Evolutionary conservation across 2,888 invertebrate species (phyloP), one percentile per base, ranked within the genome.

Genomic region (Pediacus dermestoides): DNA sequence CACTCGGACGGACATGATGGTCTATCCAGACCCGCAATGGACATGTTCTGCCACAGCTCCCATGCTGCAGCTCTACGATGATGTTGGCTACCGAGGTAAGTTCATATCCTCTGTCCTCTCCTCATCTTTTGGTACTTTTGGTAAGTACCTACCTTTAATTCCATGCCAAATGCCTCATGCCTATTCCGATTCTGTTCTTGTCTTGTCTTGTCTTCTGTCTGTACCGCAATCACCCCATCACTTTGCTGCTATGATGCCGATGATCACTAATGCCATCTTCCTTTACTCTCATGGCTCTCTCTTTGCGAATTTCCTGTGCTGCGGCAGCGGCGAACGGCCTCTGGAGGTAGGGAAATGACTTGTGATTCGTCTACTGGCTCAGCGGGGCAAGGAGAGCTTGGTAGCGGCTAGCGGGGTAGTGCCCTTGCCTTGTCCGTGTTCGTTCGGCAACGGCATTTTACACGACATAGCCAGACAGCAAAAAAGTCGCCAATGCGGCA

Each of bases 41-140:
- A 72, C 61, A 37, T 67, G 67, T 50, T 62, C 67, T 35, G 61
- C 66, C 31, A 75, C 77, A 66, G 71, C 74, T 60, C 74, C 77
- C 56, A 76, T 78, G 72, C 74, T 78, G 60, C 77, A 78, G 66
- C 75, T 78, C 68, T 79, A 78, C 73, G 78, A 78, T 66, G 78
- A 78, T 72, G 76, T 77, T 46, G 68, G 69, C 63, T 78, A 78
- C 69, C 69, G 78, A 73, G 79, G 79, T 79, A 73, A 76, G 74
- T n/a, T n/a, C n/a, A n/a, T n/a, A n/a, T n/a, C n/a, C n/a, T n/a
- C n/a, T n/a, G n/a, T n/a, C n/a, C n/a, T n/a, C n/a, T n/a, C n/a
- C n/a, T n/a, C n/a, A n/a, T n/a, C n/a, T n/a, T n/a, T n/a, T n/a
- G n/a, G n/a, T n/a, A n/a, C n/a, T n/a, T n/a, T n/a, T n/a, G n/a